These are phyloP conservation scores for Varecia variegata DNA, from an alignment of 2,797 vertebrate genomes.

Conservation along the genomic window DNA sequence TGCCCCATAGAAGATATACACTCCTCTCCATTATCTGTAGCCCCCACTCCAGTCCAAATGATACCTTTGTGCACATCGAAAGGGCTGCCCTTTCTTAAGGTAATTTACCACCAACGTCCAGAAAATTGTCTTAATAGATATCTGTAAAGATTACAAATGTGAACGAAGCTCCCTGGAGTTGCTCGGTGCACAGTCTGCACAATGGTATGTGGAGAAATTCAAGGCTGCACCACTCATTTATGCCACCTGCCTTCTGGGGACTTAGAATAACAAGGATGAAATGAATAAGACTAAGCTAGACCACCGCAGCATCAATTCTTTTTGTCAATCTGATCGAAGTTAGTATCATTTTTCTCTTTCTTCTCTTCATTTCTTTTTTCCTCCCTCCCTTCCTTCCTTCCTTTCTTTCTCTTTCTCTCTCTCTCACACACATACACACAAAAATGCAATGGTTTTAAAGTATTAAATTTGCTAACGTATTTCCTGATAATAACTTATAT, in stretches of 20 bases:
- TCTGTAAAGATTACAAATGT: not conserved
- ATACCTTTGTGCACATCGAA: not conserved
- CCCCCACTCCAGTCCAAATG: not conserved
- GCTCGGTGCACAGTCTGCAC: not conserved
- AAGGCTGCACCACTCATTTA: not conserved
- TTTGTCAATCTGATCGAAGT: not conserved
- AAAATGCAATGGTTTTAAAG: not conserved
- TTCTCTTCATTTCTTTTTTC: not conserved
- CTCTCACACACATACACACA: not conserved
- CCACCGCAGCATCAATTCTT: not conserved
- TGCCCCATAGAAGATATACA: not conserved
- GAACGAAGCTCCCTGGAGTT: not conserved
- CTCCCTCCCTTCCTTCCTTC: not conserved
- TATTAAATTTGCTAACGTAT: not conserved
- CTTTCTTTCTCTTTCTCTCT: not conserved
- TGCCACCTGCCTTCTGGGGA: not conserved
- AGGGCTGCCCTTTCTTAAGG: not conserved
- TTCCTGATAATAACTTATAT: not conserved
- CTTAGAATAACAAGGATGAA: not conserved
- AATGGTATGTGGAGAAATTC: not conserved
- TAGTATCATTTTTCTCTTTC: not conserved
- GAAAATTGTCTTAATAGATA: not conserved
- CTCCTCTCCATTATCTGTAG: not conserved
- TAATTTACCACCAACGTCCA: not conserved
- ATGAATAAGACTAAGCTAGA: not conserved